Evolutionary conservation across 2,113 vertebrate genomes (phyloP).

Genomic region (Phoenicopterus ruber): DNA sequence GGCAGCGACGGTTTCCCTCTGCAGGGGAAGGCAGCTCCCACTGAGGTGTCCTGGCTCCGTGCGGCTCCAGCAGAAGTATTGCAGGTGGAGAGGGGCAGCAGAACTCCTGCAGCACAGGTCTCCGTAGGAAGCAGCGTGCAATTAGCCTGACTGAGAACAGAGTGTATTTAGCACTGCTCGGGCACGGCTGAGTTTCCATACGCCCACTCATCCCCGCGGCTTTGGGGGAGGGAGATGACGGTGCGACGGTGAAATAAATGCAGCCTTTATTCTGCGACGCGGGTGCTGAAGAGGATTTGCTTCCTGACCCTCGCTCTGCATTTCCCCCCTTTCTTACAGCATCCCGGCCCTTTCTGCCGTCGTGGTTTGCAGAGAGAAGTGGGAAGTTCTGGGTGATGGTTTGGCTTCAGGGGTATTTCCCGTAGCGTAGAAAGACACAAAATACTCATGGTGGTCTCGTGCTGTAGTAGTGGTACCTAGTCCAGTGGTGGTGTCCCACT

Average conservation of each 20-base stretch:
- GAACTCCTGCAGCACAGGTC: not conserved
- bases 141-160: not conserved
- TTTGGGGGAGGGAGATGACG: accelerated
- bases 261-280: not conserved
- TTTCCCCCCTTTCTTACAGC: not conserved
- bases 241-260: not conserved
- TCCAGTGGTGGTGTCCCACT: not conserved
- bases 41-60: not conserved
- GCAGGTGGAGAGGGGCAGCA: not conserved
- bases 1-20: not conserved
- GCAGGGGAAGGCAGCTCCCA: not conserved
- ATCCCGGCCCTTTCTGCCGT: not conserved
- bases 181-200: not conserved
- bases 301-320: accelerated
- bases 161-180: accelerated
- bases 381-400: not conserved
- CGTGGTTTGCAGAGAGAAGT: not conserved
- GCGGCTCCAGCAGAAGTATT: not conserved
- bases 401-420: not conserved
- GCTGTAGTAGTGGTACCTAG: too few species aligned
- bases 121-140: not conserved
- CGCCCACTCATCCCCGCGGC: not conserved
- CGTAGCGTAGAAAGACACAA: too few species aligned
- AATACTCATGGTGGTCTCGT: accelerated
- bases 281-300: not conserved